Percentiles rank a stretch among this genome's conserved stretches.
phyloP scores from a whole-genome alignment of 2,888 invertebrate genomes.

The Stenichneumon culpator region DNA sequence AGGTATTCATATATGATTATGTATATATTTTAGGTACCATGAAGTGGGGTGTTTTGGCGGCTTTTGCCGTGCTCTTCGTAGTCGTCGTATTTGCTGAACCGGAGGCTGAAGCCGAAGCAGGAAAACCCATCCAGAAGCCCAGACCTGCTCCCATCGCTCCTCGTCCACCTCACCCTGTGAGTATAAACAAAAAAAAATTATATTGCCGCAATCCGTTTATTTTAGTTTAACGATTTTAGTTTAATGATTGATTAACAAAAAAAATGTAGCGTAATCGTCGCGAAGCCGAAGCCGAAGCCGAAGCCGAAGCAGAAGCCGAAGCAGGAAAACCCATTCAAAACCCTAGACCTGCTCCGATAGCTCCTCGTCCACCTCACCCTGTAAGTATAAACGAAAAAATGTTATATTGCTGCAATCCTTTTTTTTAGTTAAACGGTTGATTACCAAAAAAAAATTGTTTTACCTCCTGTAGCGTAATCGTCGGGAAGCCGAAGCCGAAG shows the following conservation, averaged over 20 bases:
- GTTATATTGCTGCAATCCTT: background rate
- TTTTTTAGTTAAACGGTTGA: background rate
- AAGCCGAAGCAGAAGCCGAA: slow-evolving; percentile 23
- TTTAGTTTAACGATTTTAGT: background rate
- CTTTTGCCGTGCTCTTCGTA: slow-evolving; percentile 57
- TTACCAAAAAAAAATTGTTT: background rate
- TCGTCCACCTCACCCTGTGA: slow-evolving; percentile 6
- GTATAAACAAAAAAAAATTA: background rate
- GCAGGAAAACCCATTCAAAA: slow-evolving; percentile 30
- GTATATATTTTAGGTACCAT: slow-evolving; percentile 81
- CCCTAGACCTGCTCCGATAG: slow-evolving; percentile 28
- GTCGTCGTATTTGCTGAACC: slow-evolving; percentile 33
- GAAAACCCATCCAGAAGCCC: no score
- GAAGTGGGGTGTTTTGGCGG: slow-evolving; percentile 59
- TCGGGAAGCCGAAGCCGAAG: slow-evolving; percentile 59
- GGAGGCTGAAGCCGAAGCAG: no score
- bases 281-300: slow-evolving; percentile 47
- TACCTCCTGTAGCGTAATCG: slow-evolving; percentile 53
- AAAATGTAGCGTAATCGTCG: slow-evolving; percentile 61
- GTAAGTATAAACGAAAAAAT: background rate
- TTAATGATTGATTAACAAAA: background rate
- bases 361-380: no score
- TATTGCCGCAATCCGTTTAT: background rate
- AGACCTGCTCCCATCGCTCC: background rate
- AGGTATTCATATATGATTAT: background rate